These are phyloP conservation scores for Procavia capensis DNA, from an alignment of 2,113 vertebrate genomes.

Conservation along the genomic window DNA sequence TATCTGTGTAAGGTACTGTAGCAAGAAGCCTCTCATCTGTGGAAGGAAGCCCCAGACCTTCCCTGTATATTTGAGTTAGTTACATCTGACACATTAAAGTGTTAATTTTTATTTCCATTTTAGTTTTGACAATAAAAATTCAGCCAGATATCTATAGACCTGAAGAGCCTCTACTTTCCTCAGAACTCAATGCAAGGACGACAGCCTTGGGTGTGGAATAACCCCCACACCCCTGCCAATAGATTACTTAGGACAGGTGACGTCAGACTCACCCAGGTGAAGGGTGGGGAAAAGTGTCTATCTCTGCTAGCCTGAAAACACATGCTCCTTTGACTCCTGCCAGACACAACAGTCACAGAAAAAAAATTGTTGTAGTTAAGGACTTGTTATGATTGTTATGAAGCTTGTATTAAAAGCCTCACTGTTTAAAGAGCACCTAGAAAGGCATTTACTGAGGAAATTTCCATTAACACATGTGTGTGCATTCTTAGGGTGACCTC, in stretches of 20 bases:
- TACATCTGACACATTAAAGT: fast-evolving
- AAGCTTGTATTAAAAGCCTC: neutral
- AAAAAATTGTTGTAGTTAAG: neutral
- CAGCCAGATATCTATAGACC: neutral
- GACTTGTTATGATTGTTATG: fast-evolving
- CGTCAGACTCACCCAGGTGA: fast-evolving
- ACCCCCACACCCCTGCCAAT: fast-evolving
- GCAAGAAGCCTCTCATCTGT: no score
- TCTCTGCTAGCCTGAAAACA: neutral
- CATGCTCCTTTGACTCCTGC: neutral
- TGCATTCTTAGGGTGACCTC: fast-evolving
- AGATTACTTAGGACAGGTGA: neutral
- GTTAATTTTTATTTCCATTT: neutral
- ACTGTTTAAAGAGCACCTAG: neutral
- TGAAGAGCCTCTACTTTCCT: neutral
- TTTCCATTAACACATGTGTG: fast-evolving
- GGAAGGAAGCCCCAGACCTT: neutral
- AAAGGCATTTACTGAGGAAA: neutral
- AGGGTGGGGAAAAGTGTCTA: neutral
- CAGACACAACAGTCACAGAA: neutral
- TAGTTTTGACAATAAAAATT: neutral
- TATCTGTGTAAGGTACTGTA: no score
- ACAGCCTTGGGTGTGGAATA: fast-evolving
- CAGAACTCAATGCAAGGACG: neutral
- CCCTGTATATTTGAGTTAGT: neutral